A percentile compares a stretch with the other conserved stretches of the same genome.
Conservation (phyloP, 2,797 vertebrate species). For the Selene dorsalis region DNA sequence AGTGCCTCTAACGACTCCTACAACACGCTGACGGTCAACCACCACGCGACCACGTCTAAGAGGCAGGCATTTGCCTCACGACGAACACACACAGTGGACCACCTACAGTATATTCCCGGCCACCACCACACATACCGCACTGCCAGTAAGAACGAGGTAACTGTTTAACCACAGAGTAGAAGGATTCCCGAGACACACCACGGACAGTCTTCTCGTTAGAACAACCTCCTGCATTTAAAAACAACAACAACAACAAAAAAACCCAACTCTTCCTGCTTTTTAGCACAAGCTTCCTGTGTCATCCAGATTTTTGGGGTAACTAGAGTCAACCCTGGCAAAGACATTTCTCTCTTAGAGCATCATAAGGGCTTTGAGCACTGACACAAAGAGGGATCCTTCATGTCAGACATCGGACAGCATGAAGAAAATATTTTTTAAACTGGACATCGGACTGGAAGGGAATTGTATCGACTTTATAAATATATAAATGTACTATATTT, state of each 20-base stretch:
- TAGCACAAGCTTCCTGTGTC: constrained; percentile 77
- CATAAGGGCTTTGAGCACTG: constrained; percentile 83
- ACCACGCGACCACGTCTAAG: constrained; percentile 87
- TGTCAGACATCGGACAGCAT: constrained; percentile 46
- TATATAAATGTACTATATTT: constrained; percentile 81
- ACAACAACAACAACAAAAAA: background rate
- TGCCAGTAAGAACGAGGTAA: constrained; percentile 99
- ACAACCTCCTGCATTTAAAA: constrained; percentile 54
- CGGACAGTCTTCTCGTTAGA: constrained; percentile 43
- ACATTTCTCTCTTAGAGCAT: constrained; percentile 74
- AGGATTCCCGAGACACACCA: constrained; percentile 33
- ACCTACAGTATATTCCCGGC: constrained; percentile 94
- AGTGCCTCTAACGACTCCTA: constrained; percentile 93
- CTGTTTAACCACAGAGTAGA: constrained; percentile 86
- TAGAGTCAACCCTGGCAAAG: constrained; percentile 62
- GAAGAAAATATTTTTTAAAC: constrained; percentile 78
- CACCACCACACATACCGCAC: constrained; percentile 94
- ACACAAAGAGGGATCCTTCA: constrained; percentile 70
- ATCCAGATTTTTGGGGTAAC: constrained; percentile 68
- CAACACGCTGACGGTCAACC: constrained; percentile 92
- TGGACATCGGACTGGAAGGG: constrained; percentile 55
- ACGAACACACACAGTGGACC: constrained; percentile 97
- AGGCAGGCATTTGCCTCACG: constrained; percentile 96
- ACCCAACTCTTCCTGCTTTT: constrained; percentile 74
- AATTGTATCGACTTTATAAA: constrained; percentile 80